These are phyloP conservation scores for Bucorvus abyssinicus DNA, from an alignment of 2,797 vertebrate genomes.

Conservation along the genomic window DNA sequence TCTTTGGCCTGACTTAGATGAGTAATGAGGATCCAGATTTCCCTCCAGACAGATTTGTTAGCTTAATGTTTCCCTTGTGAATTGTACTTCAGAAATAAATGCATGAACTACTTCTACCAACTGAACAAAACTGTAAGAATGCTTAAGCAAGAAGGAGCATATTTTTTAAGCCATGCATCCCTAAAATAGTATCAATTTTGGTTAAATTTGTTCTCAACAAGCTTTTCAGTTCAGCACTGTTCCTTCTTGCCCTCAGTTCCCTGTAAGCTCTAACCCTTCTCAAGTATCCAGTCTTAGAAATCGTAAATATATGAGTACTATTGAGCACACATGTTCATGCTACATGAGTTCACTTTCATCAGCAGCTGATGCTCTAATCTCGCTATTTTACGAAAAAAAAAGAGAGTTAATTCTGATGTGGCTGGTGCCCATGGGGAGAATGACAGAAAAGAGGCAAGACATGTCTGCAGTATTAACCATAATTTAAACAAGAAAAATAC, in stretches of 20 bases:
- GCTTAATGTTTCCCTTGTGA: background rate
- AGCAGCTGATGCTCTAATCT: background rate
- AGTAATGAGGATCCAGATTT: constrained; percentile 2
- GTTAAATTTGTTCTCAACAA: background rate
- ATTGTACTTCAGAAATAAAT: background rate
- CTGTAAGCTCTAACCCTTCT: background rate
- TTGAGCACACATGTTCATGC: background rate
- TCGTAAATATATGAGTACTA: background rate
- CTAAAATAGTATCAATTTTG: background rate
- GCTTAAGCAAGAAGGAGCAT: background rate
- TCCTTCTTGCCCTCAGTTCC: background rate
- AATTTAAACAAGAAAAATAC: background rate
- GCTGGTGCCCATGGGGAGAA: background rate
- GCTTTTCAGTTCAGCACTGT: background rate
- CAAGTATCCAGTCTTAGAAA: background rate
- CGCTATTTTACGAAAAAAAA: background rate
- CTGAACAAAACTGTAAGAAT: background rate
- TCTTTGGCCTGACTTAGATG: background rate
- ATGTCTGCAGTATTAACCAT: background rate
- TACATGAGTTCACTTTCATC: background rate
- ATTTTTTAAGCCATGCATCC: background rate
- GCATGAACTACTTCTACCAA: background rate
- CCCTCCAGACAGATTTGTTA: background rate
- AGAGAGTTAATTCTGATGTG: background rate
- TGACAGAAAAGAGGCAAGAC: background rate